Evolutionary conservation across 2,797 vertebrate species (phyloP), one percentile per base, ranked within the genome.

Genomic region (Sebastes iracundus): DNA sequence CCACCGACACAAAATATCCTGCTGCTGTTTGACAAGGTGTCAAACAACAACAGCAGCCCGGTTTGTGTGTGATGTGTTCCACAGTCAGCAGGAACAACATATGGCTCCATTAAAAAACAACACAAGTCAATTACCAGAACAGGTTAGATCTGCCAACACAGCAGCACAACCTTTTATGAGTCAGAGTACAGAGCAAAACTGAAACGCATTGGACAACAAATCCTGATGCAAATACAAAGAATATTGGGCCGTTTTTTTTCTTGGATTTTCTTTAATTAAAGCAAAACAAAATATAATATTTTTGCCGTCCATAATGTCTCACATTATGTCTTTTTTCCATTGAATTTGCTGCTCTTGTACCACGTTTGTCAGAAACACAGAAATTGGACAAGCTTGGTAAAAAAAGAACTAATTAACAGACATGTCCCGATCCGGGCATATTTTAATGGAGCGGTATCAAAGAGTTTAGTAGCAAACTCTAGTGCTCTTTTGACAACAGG

Each of bases 81-180:
- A 18, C 83, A 68, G 90, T 93, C 90, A 90, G 90, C 91, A 90
- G 72, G 64, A 90, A 86, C 86, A 90, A 87, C 91, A 93, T 92
- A 89, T 90, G 93, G 89, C 82, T 84, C 89, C 87, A 92, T 93
- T 88, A 91, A 67, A 67, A 91, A 93, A 86, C 78, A 91, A 92
- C 89, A 92, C 88, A 88, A 87, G 85, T 89, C 89, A 91, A 90
- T 94, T 89, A 93, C 87, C 49, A 62, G 62, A 91, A 77, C 75
- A 87, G 85, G 90, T 88, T 80, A 56, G 78, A 88, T 90, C 53
- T 90, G 91, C 88, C 83, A 87, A 77, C 90, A 72, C 86, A 90
- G 90, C 86, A 59, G 72, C 74, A 8, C 76, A 14, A 60, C 68
- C 69, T 85, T 89, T 89, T 88, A 87, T 67, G 75, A 83, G 65